These are phyloP conservation scores for Ochropleura plecta DNA, from an alignment of 2,888 invertebrate species.

Conservation along the genomic window DNA sequence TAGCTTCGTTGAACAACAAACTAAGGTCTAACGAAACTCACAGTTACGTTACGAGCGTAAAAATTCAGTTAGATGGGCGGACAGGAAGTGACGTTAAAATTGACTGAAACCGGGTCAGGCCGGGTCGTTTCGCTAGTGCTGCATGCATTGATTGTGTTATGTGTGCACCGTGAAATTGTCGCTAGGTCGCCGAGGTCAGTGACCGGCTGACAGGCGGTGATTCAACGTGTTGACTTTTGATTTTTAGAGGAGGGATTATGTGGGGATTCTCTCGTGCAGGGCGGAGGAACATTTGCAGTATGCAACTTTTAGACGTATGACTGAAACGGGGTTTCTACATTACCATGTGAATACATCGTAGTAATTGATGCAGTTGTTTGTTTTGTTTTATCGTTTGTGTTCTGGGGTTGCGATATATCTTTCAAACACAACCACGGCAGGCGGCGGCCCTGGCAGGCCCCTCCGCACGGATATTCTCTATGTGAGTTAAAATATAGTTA, in stretches of 20 bases:
- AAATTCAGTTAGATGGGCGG: constrained; percentile 44
- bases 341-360: neutral
- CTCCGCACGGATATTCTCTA: too few relatives aligned
- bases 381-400: too few relatives aligned
- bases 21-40: neutral
- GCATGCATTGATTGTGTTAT: constrained; percentile 63
- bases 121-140: constrained; percentile 55
- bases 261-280: neutral
- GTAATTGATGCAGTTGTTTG: neutral
- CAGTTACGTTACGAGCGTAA: constrained; percentile 21
- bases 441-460: too few relatives aligned
- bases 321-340: neutral
- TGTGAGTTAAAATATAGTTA: too few relatives aligned
- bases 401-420: too few relatives aligned
- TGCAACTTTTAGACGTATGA: neutral
- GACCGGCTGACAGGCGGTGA: constrained; percentile 51
- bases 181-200: constrained; percentile 58
- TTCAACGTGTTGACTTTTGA: constrained; percentile 40
- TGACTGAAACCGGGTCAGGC: constrained; percentile 51
- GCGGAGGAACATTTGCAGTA: neutral
- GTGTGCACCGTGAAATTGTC: constrained; percentile 69
- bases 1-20: neutral
- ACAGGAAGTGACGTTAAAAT: constrained; percentile 56
- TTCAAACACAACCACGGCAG: too few relatives aligned
- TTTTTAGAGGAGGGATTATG: constrained; percentile 18